phyloP scores from a whole-genome alignment of 1,140 invertebrate genomes.

The Psilanteris sp. region DNA sequence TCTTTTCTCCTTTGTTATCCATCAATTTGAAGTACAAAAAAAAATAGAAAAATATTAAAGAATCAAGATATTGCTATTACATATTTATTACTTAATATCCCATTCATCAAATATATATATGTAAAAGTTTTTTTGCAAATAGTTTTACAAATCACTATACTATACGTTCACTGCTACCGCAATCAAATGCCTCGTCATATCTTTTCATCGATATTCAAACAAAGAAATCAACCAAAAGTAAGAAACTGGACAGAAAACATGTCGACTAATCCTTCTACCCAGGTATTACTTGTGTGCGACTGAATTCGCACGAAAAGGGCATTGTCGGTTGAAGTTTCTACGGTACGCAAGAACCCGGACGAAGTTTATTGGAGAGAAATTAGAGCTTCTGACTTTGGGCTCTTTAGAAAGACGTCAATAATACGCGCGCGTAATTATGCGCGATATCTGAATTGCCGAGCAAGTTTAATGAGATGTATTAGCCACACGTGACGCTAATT shows the following conservation, averaged over 20 bases:
- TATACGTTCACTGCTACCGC: too few species aligned
- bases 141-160: too few species aligned
- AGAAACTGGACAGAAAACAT: constrained; percentile 1
- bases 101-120: too few species aligned
- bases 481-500: constrained; percentile 58
- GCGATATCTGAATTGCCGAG: constrained; percentile 37
- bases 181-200: too few species aligned
- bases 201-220: too few species aligned
- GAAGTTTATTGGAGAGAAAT: constrained; percentile 45
- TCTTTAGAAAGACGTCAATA: constrained; percentile 23
- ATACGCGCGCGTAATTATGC: constrained; percentile 29
- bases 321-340: constrained; percentile 36
- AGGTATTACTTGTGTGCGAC: constrained; percentile 23
- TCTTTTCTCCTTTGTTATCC: too few species aligned
- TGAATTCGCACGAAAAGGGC: constrained; percentile 9
- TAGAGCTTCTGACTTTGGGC: constrained; percentile 23
- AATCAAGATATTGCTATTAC: too few species aligned
- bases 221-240: constrained; percentile 8
- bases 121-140: too few species aligned
- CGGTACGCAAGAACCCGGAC: constrained; percentile 6
- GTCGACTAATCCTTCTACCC: constrained; percentile 5
- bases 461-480: constrained; percentile 55
- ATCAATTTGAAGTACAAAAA: too few species aligned
- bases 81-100: too few species aligned
- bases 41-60: too few species aligned